These are phyloP conservation scores for Cervus canadensis DNA, from an alignment of 2,113 vertebrate genomes.

Conservation along the genomic window DNA sequence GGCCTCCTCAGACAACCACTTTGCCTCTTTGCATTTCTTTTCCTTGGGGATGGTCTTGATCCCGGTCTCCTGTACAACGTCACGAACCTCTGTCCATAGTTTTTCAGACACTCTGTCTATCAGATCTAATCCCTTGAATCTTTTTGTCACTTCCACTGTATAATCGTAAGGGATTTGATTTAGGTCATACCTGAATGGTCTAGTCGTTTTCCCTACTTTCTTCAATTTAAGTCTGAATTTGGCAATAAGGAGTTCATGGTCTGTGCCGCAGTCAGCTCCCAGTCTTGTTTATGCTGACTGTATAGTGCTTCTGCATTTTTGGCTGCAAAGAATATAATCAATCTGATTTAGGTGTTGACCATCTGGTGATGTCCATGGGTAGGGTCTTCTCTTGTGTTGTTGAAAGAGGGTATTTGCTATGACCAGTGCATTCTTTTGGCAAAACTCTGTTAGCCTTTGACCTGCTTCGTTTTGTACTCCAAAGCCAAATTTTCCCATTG, in stretches of 20 bases:
- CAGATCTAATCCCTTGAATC: neutral
- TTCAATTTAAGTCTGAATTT: neutral
- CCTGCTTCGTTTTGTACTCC: neutral
- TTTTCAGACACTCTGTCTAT: neutral
- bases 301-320: neutral
- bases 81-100: neutral
- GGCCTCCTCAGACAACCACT: neutral
- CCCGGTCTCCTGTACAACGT: neutral
- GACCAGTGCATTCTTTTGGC: neutral
- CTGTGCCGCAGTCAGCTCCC: neutral
- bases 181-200: neutral
- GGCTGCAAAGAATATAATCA: neutral
- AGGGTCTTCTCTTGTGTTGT: neutral
- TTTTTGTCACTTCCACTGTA: neutral
- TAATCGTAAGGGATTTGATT: neutral
- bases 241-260: neutral
- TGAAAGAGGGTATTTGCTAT: neutral
- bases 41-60: neutral
- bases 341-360: neutral
- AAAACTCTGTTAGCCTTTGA: neutral
- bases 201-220: neutral
- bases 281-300: neutral
- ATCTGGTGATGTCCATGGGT: neutral
- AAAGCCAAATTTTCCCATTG: neutral
- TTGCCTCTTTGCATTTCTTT: neutral